Evolutionary conservation across 2,888 invertebrate genomes (phyloP), one percentile per base, ranked within the genome.

Genomic region (Eupithecia vulgata): DNA sequence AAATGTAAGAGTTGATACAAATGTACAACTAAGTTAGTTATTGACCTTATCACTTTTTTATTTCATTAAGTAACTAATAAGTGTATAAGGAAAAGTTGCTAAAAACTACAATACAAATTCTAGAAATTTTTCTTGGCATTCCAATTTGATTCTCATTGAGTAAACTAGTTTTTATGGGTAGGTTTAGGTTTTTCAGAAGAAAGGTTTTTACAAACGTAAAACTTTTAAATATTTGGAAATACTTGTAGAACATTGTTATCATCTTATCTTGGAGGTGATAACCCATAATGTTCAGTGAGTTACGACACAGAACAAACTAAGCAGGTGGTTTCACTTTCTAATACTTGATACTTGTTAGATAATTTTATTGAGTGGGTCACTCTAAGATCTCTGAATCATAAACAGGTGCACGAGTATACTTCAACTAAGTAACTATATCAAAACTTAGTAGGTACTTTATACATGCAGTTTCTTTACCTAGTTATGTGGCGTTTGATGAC

Each of bases 301-400:
- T 87, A 85, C 82, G 72, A 83, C 80, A 86, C 78, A 67, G 67
- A 72, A 80, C 62, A 79, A 76, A 84, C 81, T 83, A 82, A 83
- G 81, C 82, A 74, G 52, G 57, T 80, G 83, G 84, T 87, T 85
- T 78, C 77, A 82, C 78, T 80, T 77, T 81, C 77, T 74, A 79
- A 81, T 68, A 67, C 57, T 64, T 70, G 40, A 81, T 68, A 64
- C 48, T 68, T 67, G 61, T 65, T 67, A 69, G 62, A 45, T 70
- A 67, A 52, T 65, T 62, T 35, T 70, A 64, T 45, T 62, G 62
- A 69, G 30, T 48, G 30, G 37, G 40, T 59, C 52, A 69, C 17
- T 37, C 5, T 48, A 30, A 61, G 52, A 61, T 21, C 6, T 37
- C 48, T 21, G 59, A 48, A 30, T 67, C 45, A 57, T 37, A 37